Percentiles rank a stretch among this genome's conserved stretches.
Evolutionary conservation across 2,888 invertebrate species (phyloP).

Genomic region (Eledona agricola): DNA sequence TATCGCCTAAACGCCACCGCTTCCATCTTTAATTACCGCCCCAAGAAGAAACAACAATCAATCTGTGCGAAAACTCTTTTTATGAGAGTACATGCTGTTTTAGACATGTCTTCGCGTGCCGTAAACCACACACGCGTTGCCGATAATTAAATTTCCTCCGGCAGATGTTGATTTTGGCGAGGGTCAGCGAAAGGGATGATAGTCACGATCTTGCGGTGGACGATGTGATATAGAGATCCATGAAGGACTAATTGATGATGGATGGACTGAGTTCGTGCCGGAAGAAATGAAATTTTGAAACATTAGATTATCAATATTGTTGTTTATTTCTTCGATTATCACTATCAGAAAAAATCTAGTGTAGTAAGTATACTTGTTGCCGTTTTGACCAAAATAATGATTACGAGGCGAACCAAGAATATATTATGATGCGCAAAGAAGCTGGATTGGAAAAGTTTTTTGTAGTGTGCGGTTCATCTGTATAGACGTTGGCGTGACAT

Average conservation of each 20-base stretch:
- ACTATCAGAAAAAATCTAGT: too few relatives aligned
- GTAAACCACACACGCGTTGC: conserved; percentile 19
- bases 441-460: too few relatives aligned
- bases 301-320: conserved; percentile 20
- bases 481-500: too few relatives aligned
- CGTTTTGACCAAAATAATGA: too few relatives aligned
- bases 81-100: too few relatives aligned
- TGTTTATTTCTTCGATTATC: too few relatives aligned
- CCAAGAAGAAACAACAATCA: too few relatives aligned
- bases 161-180: conserved; percentile 18
- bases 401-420: too few relatives aligned
- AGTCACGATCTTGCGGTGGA: conserved; percentile 20
- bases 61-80: too few relatives aligned
- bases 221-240: conserved; percentile 16
- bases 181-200: conserved; percentile 17
- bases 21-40: conserved; percentile 45
- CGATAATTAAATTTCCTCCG: conserved; percentile 15
- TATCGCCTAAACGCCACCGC: conserved; percentile 41
- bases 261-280: conserved; percentile 14
- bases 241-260: conserved; percentile 24
- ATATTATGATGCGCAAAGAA: too few relatives aligned
- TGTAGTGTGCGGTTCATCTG: too few relatives aligned
- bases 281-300: conserved; percentile 6
- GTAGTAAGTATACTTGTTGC: too few relatives aligned
- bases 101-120: conserved; percentile 1